Evolutionary conservation across 1,140 invertebrate species (phyloP), one percentile per base, ranked within the genome.

Genomic region (Chrysoperla carnea): DNA sequence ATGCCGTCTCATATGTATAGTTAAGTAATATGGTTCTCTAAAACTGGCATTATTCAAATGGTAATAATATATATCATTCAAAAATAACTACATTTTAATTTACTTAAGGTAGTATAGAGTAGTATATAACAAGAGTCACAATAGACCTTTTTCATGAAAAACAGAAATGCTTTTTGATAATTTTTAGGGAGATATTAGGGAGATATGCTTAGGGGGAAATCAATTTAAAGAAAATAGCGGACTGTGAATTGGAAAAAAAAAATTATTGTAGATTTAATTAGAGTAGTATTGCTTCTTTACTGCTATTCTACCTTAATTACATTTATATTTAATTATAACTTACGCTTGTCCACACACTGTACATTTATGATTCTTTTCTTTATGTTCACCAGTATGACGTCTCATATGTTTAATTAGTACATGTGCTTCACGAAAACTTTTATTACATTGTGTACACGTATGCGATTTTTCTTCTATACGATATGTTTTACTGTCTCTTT

Each of bases 51-150:
- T 23, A 23, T 23, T 23, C 2, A 52, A 54, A 36, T 56, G 54
- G 46, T 3, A 3, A 61, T 61, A 50, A 59, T 55, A 42, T 56
- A 59, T 42, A 54, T 56, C 44, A 58, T 61, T 37, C 54, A 53
- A 29, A 57, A 49, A 39, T 54, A 59, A 31, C 54, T 51, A 40
- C 59, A 51, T 40, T 46, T 46, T 11, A 7, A 6, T 31, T 7
- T 11, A 7, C 29, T 31, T 11, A 31, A 31, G 29, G 11, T 31
- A 31, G 11, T 31, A 6, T 6, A 7, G 11, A 31, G 11, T 7
- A 31, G 11, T 31, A 6, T 31, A 31, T n/a, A 31, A 11, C 6
- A 31, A 31, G 6, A 31, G 55, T 54, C 39, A 58, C 59, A 41
- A 49, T 46, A n/a, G n/a, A n/a, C n/a, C n/a, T n/a, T n/a, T n/a